phyloP scores from a whole-genome alignment of 2,888 invertebrate species.

The Agrotis exclamationis region DNA sequence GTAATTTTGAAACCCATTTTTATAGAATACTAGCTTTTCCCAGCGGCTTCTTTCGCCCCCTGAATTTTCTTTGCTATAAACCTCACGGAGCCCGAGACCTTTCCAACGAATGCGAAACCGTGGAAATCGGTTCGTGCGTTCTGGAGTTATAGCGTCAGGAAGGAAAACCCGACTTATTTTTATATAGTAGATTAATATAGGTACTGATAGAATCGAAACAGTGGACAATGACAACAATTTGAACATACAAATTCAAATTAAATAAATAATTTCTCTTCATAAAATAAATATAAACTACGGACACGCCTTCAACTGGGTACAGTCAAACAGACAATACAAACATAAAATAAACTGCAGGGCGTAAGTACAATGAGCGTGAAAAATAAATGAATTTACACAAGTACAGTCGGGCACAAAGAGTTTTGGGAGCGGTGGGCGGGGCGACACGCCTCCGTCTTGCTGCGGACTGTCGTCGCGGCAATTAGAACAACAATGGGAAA shows the following conservation, averaged over 20 bases:
- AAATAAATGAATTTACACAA: slow-evolving; percentile 78
- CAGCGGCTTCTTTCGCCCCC: too few species aligned
- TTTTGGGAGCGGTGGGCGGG: slow-evolving; percentile 81
- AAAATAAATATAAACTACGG: slow-evolving; percentile 55
- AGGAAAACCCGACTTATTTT: too few species aligned
- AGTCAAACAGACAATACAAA: slow-evolving; percentile 86
- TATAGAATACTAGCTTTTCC: too few species aligned
- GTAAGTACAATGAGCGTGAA: slow-evolving; percentile 74
- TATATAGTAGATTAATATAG: too few species aligned
- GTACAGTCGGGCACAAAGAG: slow-evolving; percentile 82
- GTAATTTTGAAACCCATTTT: too few species aligned
- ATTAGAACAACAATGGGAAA: slow-evolving; percentile 81
- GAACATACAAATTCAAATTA: neutral
- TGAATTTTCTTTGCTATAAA: too few species aligned
- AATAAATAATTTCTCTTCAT: slow-evolving; percentile 33
- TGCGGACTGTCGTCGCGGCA: slow-evolving; percentile 70
- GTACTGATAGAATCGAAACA: neutral
- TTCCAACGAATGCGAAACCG: too few species aligned
- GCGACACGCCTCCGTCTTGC: slow-evolving; percentile 84
- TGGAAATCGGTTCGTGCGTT: too few species aligned
- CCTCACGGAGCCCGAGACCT: too few species aligned
- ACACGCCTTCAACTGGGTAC: slow-evolving; percentile 71
- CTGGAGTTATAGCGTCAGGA: too few species aligned
- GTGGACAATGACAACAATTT: too few species aligned
- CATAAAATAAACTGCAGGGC: slow-evolving; percentile 83